phyloP scores from a whole-genome alignment of 2,888 invertebrate genomes.

The Ischnus inquisitorius region DNA sequence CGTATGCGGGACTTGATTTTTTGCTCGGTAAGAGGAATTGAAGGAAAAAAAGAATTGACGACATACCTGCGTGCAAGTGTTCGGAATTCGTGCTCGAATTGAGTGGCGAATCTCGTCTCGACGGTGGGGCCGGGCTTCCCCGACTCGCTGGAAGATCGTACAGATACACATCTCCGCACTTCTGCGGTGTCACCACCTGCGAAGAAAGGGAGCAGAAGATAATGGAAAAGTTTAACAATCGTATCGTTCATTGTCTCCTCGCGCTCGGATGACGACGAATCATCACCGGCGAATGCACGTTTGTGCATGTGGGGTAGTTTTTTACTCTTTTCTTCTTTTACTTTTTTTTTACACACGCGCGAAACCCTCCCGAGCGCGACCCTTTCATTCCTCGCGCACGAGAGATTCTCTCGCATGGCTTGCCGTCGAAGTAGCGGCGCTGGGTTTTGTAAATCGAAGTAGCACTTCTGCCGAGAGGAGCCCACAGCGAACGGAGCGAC shows the following conservation, averaged over 20 bases:
- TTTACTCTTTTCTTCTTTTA: no score
- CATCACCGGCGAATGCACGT: not conserved
- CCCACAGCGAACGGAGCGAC: not conserved
- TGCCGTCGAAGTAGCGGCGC: conserved; percentile 35
- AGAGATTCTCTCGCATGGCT: conserved; percentile 60
- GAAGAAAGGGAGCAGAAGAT: conserved; percentile 70
- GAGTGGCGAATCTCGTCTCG: conserved; percentile 82
- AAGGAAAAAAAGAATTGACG: not conserved
- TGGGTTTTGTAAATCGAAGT: conserved; percentile 44
- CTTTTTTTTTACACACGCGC: conserved; percentile 24
- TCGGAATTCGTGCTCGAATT: conserved; percentile 80
- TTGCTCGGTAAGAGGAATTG: not conserved
- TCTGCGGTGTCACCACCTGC: conserved; percentile 90
- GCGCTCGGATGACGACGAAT: conserved; percentile 44
- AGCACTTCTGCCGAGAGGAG: conserved; percentile 37
- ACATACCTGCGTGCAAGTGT: conserved; percentile 81
- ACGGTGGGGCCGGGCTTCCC: conserved; percentile 82
- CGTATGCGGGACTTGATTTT: not conserved
- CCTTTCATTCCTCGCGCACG: conserved; percentile 59
- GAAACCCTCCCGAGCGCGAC: conserved; percentile 51
- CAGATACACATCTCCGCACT: conserved; percentile 91
- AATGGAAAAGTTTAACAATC: conserved; percentile 36
- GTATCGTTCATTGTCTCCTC: not conserved
- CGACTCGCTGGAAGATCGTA: conserved; percentile 89
- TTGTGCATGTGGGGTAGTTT: not conserved